Base-by-base conservation (phyloP, 2,113 vertebrate genomes). In the Chloebia gouldiae region DNA sequence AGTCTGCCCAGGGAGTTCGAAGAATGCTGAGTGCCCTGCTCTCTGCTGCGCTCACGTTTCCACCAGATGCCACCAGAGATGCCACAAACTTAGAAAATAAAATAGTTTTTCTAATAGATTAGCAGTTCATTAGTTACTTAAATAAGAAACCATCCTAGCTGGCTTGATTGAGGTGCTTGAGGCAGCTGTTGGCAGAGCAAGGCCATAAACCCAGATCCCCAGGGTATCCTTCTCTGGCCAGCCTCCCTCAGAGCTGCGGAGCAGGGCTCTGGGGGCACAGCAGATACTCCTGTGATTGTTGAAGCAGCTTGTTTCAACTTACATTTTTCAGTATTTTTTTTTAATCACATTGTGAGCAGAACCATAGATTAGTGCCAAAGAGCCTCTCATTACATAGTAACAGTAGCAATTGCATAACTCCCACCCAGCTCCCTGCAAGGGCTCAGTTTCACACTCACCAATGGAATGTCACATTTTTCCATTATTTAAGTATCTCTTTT, bases 301-400 rank as follows among this genome's bases (percentile, higher is more conserved):
- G 92, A 89, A 90, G 82, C 79, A 93, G 75, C 81, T 94, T 65
- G 19, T 84, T 93, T 92, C 76, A 50, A 75, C 53, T 78, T 64
- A 63, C 11, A 68, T 87, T 96, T 93, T 73, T 84, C 73, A 35
- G 35, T 59, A 5, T 31, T 70, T 56, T 82, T 83, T 61, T 60
- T 37, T 92, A 37, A 91, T 95, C 94, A 88, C 54, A 65, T 75
- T n/a, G 64, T 49, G 86, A 96, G 88, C 40, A 2, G 7, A 82
- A 90, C 22, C 85, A 56, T 17, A 93, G 78, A 82, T 51, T 20
- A 95, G 94, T 90, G 92, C 90, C 93, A 95, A 95, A 93, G 64
- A 92, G 88, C 68, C 91, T 96, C 94, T 96, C 97, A 97, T 94
- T 96, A 92, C 73, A 94, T 72, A 73, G 92, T 92, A 91, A 97